Conservation (phyloP, 2,797 vertebrate genomes). For the Malacoctenus gilli region DNA sequence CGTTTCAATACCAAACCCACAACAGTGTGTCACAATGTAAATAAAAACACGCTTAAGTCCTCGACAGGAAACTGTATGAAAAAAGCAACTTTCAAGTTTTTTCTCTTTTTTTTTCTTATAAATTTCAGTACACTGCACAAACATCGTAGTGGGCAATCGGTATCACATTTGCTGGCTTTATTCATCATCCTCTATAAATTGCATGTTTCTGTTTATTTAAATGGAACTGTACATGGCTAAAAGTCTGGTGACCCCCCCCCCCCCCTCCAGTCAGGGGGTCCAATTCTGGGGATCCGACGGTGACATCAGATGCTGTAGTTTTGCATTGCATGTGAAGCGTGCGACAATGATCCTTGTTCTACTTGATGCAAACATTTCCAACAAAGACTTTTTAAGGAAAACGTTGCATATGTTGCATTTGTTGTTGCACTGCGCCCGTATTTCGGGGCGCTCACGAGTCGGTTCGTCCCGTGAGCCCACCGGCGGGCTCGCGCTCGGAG, state of each 20-base stretch:
- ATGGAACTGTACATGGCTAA: slow-evolving; percentile 73
- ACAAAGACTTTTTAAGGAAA: slow-evolving; percentile 43
- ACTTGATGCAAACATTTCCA: slow-evolving; percentile 48
- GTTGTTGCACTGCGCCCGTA: slow-evolving; percentile 68
- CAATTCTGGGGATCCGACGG: slow-evolving; percentile 42
- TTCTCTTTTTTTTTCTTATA: slow-evolving; percentile 61
- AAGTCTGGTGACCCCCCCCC: slow-evolving; percentile 41
- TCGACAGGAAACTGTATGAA: slow-evolving; percentile 65
- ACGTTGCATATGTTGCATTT: slow-evolving; percentile 73
- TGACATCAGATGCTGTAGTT: slow-evolving; percentile 46
- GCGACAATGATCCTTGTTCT: slow-evolving; percentile 23
- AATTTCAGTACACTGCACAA: slow-evolving; percentile 69
- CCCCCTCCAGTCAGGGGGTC: slow-evolving; percentile 39
- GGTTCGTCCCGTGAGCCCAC: slow-evolving; percentile 44
- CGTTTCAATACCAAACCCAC: slow-evolving; percentile 73
- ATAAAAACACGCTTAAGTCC: slow-evolving; percentile 68
- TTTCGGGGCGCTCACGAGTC: slow-evolving; percentile 41
- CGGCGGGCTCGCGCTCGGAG: slow-evolving; percentile 41
- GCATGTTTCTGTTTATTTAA: slow-evolving; percentile 64
- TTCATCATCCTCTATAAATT: slow-evolving; percentile 61
- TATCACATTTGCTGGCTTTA: slow-evolving; percentile 73
- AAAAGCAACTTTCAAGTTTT: slow-evolving; percentile 32
- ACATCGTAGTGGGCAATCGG: slow-evolving; percentile 49
- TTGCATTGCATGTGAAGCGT: slow-evolving; percentile 57
- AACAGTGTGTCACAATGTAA: slow-evolving; percentile 67